Evolutionary conservation across 2,888 invertebrate genomes (phyloP).

Genomic region (Labia minor): DNA sequence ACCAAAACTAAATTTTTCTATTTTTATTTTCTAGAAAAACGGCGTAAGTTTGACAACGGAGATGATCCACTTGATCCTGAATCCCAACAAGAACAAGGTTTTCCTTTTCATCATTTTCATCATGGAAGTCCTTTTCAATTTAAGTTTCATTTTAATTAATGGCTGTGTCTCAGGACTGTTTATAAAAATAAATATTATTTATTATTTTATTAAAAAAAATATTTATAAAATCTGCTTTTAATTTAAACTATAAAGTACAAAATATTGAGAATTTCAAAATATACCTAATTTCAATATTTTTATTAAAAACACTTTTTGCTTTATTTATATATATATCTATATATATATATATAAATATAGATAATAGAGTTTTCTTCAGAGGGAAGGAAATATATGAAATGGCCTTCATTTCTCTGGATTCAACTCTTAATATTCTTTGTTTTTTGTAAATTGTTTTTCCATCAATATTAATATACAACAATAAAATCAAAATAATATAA

Average conservation of each 20-base stretch:
- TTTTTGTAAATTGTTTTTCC: too few relatives aligned
- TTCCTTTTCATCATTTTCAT: constrained; percentile 64
- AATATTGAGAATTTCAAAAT: not conserved
- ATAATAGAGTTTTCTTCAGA: too few relatives aligned
- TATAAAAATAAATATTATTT: not conserved
- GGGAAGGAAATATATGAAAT: too few relatives aligned
- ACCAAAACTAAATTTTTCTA: too few relatives aligned
- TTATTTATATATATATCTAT: not conserved
- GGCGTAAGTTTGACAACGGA: constrained; percentile 86
- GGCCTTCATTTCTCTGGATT: too few relatives aligned
- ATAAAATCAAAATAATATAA: too few relatives aligned
- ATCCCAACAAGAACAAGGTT: constrained; percentile 48
- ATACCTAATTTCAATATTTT: not conserved
- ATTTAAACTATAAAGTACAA: not conserved
- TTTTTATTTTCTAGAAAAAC: constrained; percentile 59
- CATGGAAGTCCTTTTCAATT: constrained; percentile 89
- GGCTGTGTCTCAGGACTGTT: not conserved
- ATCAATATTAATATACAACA: too few relatives aligned
- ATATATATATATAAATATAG: too few relatives aligned
- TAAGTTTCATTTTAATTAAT: constrained; percentile 90
- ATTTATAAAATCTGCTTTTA: not conserved
- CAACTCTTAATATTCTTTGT: too few relatives aligned
- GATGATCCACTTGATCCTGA: constrained; percentile 97
- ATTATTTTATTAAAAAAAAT: not conserved
- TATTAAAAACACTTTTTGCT: not conserved